Conservation (phyloP, 2,113 vertebrate species). For the Arvicanthis niloticus region DNA sequence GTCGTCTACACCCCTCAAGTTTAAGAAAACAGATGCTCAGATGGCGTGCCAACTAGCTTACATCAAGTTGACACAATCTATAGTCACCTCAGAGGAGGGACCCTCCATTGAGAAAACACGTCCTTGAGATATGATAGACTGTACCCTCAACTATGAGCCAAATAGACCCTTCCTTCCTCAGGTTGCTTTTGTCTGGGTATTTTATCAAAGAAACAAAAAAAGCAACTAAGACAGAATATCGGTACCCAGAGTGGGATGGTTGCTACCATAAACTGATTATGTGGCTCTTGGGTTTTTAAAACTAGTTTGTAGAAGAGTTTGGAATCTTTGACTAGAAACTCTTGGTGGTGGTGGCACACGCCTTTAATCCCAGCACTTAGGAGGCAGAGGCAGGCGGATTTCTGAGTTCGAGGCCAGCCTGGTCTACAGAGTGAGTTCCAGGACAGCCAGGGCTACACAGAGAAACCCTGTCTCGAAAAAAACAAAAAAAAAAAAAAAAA, state of each 20-base stretch:
- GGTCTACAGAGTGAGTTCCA: too few species aligned
- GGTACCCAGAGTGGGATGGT: background rate
- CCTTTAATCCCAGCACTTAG: too few species aligned
- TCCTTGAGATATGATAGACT: background rate
- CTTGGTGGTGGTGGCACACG: too few species aligned
- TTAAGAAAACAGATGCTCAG: conserved; percentile 47
- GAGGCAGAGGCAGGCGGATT: too few species aligned
- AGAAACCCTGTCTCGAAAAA: too few species aligned
- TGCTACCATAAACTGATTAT: background rate
- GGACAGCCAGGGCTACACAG: too few species aligned
- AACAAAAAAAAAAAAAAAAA: too few species aligned
- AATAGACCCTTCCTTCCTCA: background rate
- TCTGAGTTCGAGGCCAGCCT: too few species aligned
- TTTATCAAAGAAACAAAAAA: background rate
- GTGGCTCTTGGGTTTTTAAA: background rate
- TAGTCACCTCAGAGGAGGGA: background rate
- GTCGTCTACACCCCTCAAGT: background rate
- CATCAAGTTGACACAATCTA: background rate
- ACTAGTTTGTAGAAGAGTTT: background rate
- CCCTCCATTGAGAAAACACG: background rate
- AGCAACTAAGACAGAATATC: background rate
- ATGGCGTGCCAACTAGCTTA: background rate
- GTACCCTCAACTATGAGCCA: background rate
- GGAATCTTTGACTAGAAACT: background rate
- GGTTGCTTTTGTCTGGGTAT: background rate